Evolutionary conservation across 1,140 invertebrate species (phyloP), one percentile per base, ranked within the genome.

Genomic region (Polyergus mexicanus): DNA sequence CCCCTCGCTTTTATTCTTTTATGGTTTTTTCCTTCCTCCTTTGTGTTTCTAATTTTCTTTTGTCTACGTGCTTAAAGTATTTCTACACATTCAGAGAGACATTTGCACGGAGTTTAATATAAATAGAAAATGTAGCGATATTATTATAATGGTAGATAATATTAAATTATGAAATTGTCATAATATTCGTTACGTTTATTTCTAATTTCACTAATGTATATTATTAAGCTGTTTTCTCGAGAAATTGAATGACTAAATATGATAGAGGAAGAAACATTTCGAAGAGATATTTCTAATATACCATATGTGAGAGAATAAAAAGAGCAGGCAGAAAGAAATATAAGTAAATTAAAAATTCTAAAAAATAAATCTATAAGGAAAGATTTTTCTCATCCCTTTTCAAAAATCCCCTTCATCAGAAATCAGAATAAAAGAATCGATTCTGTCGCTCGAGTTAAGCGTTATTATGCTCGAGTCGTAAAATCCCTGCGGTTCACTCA

Each of bases 391-490:
- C 44, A n/a, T 58, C 19, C 44, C 1, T 44, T 44, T 2, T 44
- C 10, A 11, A 8, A 44, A 13, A 38, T 38, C 38, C 38, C 7
- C 6, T 38, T 10, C n/a, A 41, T 41, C 8, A 41, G 38, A 41
- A 13, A 62, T 54, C 68, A 69, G 63, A 10, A 16, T 63, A 54
- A 62, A 54, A 35, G 78, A 25, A 74, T 86, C 85, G 78, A 86
- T 86, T 86, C 62, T n/a, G 63, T 85, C 60, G 76, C 32, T 71
- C 60, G 68, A 65, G 25, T 83, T 86, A 86, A 86, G 78, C 78
- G 58, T n/a, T n/a, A 83, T 86, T 86, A 86, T 51, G 35, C 32
- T 83, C 32, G 77, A 69, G 58, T 68, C 65, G 16, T 58, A 25
- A 44, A 83, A 86, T 86, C 77, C 56, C 65, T n/a, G 54, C 35